Evolutionary conservation across 2,888 invertebrate genomes (phyloP).

Genomic region (Achlya flavicornis): DNA sequence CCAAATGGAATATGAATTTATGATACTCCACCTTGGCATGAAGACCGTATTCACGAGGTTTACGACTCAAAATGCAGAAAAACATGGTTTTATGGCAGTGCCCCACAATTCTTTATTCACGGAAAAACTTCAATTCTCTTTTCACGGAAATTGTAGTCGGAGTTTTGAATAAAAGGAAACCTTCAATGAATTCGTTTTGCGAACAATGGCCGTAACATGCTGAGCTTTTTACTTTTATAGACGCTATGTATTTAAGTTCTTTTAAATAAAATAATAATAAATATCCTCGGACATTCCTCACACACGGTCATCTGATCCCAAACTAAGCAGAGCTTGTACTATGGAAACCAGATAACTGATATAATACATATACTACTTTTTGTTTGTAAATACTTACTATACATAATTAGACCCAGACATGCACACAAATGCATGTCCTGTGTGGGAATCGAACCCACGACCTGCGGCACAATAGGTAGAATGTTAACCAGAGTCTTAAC

Average conservation of each 20-base stretch:
- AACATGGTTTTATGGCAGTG: neutral
- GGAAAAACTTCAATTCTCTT: neutral
- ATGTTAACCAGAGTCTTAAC: no score
- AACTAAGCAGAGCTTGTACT: no score
- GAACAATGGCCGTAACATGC: neutral
- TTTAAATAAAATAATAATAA: no score
- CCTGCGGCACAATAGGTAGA: no score
- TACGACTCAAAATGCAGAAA: slow-evolving; percentile 2
- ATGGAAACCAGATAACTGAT: no score
- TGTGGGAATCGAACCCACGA: no score
- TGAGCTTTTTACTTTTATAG: neutral
- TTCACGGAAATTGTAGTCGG: neutral
- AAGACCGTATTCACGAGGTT: neutral
- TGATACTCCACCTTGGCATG: slow-evolving; percentile 1
- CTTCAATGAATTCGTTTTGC: neutral
- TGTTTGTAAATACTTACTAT: no score
- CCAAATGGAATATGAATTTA: slow-evolving; percentile 15
- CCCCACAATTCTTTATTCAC: neutral
- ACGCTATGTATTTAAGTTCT: neutral
- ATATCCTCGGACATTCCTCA: no score
- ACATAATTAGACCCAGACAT: no score
- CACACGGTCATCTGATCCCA: no score
- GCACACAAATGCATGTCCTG: no score
- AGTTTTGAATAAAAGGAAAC: slow-evolving; percentile 2
- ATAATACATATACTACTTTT: no score